These are phyloP conservation scores for Xiphydria camelus DNA, from an alignment of 2,888 invertebrate species.

Conservation along the genomic window DNA sequence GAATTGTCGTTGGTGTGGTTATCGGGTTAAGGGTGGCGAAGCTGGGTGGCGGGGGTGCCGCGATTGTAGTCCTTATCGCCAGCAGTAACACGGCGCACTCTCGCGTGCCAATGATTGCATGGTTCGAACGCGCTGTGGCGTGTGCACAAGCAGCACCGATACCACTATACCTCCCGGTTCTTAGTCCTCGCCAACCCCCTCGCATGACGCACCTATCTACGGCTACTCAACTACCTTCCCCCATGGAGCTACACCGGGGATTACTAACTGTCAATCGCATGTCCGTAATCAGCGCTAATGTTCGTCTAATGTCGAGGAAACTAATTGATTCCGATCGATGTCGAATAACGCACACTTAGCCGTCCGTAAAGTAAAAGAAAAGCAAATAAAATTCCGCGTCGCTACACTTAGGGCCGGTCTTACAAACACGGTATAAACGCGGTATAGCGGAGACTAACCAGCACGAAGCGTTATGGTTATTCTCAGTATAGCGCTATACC, in stretches of 20 bases:
- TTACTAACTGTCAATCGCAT: constrained; percentile 40
- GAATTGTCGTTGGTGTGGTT: background rate
- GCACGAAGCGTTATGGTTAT: too few relatives aligned
- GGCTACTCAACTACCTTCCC: too few relatives aligned
- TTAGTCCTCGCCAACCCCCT: background rate
- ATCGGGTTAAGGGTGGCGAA: background rate
- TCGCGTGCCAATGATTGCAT: constrained; percentile 46
- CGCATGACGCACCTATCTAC: too few relatives aligned
- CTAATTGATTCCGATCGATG: too few relatives aligned
- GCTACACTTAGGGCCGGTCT: too few relatives aligned
- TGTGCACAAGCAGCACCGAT: constrained; percentile 38
- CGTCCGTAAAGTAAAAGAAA: too few relatives aligned
- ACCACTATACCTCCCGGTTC: constrained; percentile 27
- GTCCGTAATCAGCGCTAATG: constrained; percentile 45
- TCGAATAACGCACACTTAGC: too few relatives aligned
- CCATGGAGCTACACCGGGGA: constrained; percentile 24
- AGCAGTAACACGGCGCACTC: constrained; percentile 37
- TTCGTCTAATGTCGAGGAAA: too few relatives aligned
- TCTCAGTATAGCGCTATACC: too few relatives aligned
- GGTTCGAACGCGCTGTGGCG: constrained; percentile 39
- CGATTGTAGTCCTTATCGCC: constrained; percentile 38
- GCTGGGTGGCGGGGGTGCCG: background rate
- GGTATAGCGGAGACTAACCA: too few relatives aligned
- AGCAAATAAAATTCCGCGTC: too few relatives aligned
- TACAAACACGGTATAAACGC: too few relatives aligned